Evolutionary conservation across 1,140 invertebrate species (phyloP), one percentile per base, ranked within the genome.

Genomic region (Drosophila repletoides): DNA sequence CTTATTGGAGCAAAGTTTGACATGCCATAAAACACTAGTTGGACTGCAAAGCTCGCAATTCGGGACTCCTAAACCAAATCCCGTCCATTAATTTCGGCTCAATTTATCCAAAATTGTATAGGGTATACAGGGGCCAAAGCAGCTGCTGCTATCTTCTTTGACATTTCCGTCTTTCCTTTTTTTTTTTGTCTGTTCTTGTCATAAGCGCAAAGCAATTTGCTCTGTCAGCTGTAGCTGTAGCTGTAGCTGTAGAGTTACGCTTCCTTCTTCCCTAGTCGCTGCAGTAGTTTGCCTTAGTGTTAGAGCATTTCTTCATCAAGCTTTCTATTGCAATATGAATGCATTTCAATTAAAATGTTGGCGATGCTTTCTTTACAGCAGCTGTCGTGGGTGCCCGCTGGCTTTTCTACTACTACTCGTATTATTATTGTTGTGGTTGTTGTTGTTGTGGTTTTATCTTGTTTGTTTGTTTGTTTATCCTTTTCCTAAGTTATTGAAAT

Each of bases 181-280:
- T 6, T 10, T 45, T 58, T 59, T 38, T 49, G 56, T 63, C 64
- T 61, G 45, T 36, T 80, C 46, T 60, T 74, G 76, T 80, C 76
- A 73, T 74, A 80, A 80, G 76, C 76, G 71, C 55, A 80, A 80
- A 79, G 65, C 76, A 79, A 80, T 79, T 79, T 79, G 70, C 55
- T 66, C 40, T 28, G 65, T 74, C 76, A 71, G 66, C 70, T 80
- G 70, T 61, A 74, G 75, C 41, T 36, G 46, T 22, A 6, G 29
- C 14, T 29, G 10, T 6, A 7, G 2, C 10, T 38, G 14, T 10
- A 15, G 3, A 14, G 17, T 19, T 17, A 12, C 15, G 2, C 6
- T 10, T 15, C 26, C 7, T 26, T 36, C 21, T 36, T 29, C 19
- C 12, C 15, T 24, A 10, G 10, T 33, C 29, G 28, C n/a, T 12